Evolutionary conservation across 1,140 invertebrate genomes (phyloP), one percentile per base, ranked within the genome.

Genomic region (Whitmania pigra): DNA sequence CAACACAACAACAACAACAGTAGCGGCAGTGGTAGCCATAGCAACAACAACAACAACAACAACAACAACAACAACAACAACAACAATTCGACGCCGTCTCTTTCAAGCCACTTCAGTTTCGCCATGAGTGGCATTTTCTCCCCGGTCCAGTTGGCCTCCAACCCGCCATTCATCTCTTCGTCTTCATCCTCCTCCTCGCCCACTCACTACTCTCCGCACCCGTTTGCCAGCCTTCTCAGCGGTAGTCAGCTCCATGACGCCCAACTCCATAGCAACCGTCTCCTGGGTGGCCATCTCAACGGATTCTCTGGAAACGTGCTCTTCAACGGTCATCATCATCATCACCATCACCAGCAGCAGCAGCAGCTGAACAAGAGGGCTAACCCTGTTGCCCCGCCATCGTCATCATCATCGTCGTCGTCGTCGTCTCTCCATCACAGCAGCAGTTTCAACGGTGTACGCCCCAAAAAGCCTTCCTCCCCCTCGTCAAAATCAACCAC

Each of bases 1-100:
- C 54, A 57, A n/a, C 54, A 57, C n/a, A n/a, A n/a, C n/a, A n/a
- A n/a, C n/a, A n/a, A 57, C 54, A 63, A 63, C 57, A 63, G 1
- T 18, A 63, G 9, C 11, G 29, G 22, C 57, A 63, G 22, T 18
- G 11, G 11, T 13, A 63, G 11, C 57, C 2, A 25, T 13, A 31
- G 57, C 57, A 63, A 13, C 9, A 57, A 9, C 9, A 25, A 9
- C 25, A 2, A 25, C 9, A 57, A 5, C 54, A 3, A 9, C 54
- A 57, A 57, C 54, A 57, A n/a, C 54, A 57, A 9, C 54, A 57
- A 9, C 54, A 57, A 9, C 57, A 63, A 63, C 57, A 63, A n/a
- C 57, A 63, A 63, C 57, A 63, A 63, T 31, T 25, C 29, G 22
- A 63, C 22, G 6, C 22, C 22, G 22, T 25, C 22, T 31, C 22